Base-by-base conservation (phyloP, 37 sponge, comb jelly and placozoan genomes). In the Axinella damicornis region DNA sequence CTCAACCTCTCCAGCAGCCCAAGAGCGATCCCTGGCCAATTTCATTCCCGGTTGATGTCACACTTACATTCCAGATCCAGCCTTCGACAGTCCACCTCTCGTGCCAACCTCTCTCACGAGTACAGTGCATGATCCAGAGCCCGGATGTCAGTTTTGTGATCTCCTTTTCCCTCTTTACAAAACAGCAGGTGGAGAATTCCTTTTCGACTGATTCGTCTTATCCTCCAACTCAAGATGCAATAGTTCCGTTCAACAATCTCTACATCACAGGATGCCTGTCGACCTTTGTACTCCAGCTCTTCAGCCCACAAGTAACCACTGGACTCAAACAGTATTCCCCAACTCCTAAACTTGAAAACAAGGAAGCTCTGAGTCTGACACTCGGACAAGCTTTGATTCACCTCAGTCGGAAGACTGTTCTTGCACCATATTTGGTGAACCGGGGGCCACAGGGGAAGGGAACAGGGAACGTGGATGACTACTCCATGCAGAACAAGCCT, bases 31-130 rank as follows among this genome's bases (percentile, higher is more conserved):
- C 84, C 55, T 70, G 65, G 39, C 82, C 91, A 22, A 59, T 86
- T 53, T 85, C 92, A n/a, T 94, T 97, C 65, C 97, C 97, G 2
- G 90, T 97, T 21, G 90, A 97, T 30, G 92, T 97, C 20, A 80
- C 74, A 21, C 87, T 94, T 0, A 58, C 85, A 11, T 82, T 97
- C 32, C 85, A 88, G 56, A 69, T 94, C 27, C 90, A 92, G 69
- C 97, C 97, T 5, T 90, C 92, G 24, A 88, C 84, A 1, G 82
- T 98, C 5, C 71, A 79, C 36, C 88, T 98, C 28, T 82, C 92
- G 60, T 94, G 98, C 80, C 84, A 90, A 25, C 98, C 98, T 32
- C 80, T 85, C 76, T 95, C 96, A 0, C 79, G 82, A 74, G 92
- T 93, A 32, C 85, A 92, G 76, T 95, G 96, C 53, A 41, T 76